These are phyloP conservation scores for Sphenopsis melanotis DNA, from an alignment of 2,797 vertebrate genomes.

Conservation along the genomic window DNA sequence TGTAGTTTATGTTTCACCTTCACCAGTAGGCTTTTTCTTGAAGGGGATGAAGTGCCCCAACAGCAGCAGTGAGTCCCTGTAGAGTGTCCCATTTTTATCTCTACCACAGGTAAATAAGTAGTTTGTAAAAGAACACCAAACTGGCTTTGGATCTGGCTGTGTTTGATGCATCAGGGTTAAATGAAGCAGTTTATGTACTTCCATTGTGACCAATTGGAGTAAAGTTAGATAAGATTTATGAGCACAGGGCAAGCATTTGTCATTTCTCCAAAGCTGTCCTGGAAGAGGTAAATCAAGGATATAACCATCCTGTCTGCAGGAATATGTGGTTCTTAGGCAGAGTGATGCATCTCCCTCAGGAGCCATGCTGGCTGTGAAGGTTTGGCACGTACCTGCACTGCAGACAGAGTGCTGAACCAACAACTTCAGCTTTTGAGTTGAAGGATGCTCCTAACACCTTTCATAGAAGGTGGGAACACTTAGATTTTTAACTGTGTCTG, in stretches of 20 bases:
- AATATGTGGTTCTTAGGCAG: not conserved
- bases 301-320: not conserved
- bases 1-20: not conserved
- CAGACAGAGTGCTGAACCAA: not conserved
- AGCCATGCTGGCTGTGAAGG: not conserved
- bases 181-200: not conserved
- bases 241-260: not conserved
- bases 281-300: not conserved
- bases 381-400: not conserved
- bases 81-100: not conserved
- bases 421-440: not conserved
- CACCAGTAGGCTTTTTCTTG: not conserved
- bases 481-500: not conserved
- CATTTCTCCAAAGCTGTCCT: not conserved
- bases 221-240: not conserved
- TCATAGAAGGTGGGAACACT: not conserved
- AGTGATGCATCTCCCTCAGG: not conserved
- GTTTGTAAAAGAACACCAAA: not conserved
- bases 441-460: not conserved
- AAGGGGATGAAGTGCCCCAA: not conserved
- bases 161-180: not conserved
- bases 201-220: not conserved
- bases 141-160: not conserved
- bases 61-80: not conserved
- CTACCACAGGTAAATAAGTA: not conserved